These are phyloP conservation scores for Drosophila navojoa DNA, from an alignment of 1,140 invertebrate genomes.

Conservation along the genomic window DNA sequence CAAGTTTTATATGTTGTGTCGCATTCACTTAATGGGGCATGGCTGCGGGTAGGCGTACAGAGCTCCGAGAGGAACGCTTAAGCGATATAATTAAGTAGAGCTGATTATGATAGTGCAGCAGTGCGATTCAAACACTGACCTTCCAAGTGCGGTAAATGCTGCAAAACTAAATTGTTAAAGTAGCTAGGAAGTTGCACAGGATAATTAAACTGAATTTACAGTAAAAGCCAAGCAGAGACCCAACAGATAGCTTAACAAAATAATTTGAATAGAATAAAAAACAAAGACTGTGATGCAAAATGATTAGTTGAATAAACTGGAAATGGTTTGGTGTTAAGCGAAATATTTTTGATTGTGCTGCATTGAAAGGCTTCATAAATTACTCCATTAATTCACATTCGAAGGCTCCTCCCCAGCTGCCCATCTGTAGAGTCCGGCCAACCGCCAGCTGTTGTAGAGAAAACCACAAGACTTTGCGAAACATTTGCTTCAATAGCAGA, in stretches of 20 bases:
- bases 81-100: slow-evolving; percentile 62
- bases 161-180: neutral
- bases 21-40: slow-evolving; percentile 15
- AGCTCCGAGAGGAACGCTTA: slow-evolving; percentile 53
- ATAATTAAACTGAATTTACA: neutral
- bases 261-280: too few relatives aligned
- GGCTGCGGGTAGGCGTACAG: slow-evolving; percentile 24
- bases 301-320: too few relatives aligned
- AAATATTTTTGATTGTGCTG: neutral
- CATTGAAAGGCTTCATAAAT: neutral
- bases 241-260: too few relatives aligned
- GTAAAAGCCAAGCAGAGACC: neutral
- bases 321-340: neutral
- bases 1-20: slow-evolving; percentile 59
- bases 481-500: slow-evolving; percentile 65
- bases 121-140: neutral
- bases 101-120: slow-evolving; percentile 33
- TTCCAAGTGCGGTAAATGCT: neutral
- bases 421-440: slow-evolving; percentile 12
- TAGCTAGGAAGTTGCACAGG: neutral
- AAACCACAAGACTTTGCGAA: slow-evolving; percentile 65
- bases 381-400: slow-evolving; percentile 6
- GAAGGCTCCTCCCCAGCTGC: neutral
- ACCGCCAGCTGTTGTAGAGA: slow-evolving; percentile 62
- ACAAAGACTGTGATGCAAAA: too few relatives aligned